Base-by-base conservation (phyloP, 2,113 vertebrate species). In the Potamarius usumacintae region DNA sequence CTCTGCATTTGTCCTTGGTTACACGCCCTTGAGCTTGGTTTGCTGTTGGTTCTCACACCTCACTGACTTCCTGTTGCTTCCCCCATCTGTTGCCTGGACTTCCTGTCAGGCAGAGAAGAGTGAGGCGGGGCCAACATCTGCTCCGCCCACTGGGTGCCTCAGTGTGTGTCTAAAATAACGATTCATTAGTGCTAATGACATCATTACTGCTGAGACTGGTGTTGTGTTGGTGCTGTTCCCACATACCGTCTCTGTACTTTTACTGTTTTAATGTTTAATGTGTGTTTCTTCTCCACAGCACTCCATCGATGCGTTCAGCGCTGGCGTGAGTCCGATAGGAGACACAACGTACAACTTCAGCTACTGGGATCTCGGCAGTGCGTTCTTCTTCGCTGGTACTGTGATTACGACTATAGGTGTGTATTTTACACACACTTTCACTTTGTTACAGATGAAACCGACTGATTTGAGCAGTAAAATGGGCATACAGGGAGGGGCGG, bases 371-470 rank as follows among this genome's bases (percentile, higher is more conserved):
- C 95, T 99, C 0, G 97, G 98, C 91, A 98, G 97, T 95, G 96
- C 98, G 92, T 99, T 99, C 95, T 99, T 99, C 95, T 99, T 99
- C 90, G 97, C 98, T 90, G 98, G 98, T 91, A 99, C 98, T 0
- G 98, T 99, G 90, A 99, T 99, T 93, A 99, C 98, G 58, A 99
- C 98, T 42, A 99, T 99, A 95, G 98, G 98, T 99, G 96, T 85
- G 79, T 53, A 88, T 79, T 53, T 30, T 15, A 42, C 30, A 77
- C 30, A 67, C 48, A 42, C n/a, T 30, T 5, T 20, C 52, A 80
- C 78, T 1, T 18, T 15, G 34, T 20, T 7, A 10, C 58, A 67
- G 65, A 10, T 67, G 60, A 27, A 12, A 27, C 63, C 22, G 15
- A 3, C 62, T 67, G 63, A 27, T 0, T 27, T 12, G 27, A n/a